Evolutionary conservation across 2,888 invertebrate genomes (phyloP).

Genomic region (Eupithecia subfuscata): DNA sequence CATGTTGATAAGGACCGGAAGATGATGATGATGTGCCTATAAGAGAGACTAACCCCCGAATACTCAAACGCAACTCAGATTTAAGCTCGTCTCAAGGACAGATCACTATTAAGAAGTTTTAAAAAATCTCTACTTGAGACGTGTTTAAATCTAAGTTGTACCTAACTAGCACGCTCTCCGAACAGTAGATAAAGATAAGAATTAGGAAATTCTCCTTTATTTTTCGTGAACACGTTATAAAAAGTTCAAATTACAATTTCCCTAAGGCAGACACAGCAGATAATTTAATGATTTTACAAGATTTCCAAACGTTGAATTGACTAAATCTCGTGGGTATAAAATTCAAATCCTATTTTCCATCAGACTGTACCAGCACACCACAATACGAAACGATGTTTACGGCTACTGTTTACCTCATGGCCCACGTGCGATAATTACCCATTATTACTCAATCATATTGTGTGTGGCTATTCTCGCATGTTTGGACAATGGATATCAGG

Average conservation of each 20-base stretch:
- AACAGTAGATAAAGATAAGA: too few species aligned
- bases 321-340: background rate
- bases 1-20: too few species aligned
- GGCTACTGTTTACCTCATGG: constrained; percentile 56
- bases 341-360: constrained; percentile 14
- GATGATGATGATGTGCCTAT: too few species aligned
- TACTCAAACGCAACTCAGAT: too few species aligned
- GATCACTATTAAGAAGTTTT: too few species aligned
- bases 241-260: background rate
- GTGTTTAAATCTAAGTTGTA: too few species aligned
- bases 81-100: too few species aligned
- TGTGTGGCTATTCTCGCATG: constrained; percentile 67
- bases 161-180: too few species aligned
- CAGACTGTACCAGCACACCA: constrained; percentile 16
- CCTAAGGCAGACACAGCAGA: background rate
- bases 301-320: background rate
- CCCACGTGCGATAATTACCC: constrained; percentile 70
- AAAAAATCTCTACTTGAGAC: too few species aligned
- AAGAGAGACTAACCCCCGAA: too few species aligned
- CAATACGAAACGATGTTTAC: constrained; percentile 51
- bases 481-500: constrained; percentile 63
- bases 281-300: background rate
- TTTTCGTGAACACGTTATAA: background rate
- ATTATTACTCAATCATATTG: constrained; percentile 76
- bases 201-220: too few species aligned